These are phyloP conservation scores for Drosophila monieri DNA, from an alignment of 2,888 invertebrate genomes.

Conservation along the genomic window DNA sequence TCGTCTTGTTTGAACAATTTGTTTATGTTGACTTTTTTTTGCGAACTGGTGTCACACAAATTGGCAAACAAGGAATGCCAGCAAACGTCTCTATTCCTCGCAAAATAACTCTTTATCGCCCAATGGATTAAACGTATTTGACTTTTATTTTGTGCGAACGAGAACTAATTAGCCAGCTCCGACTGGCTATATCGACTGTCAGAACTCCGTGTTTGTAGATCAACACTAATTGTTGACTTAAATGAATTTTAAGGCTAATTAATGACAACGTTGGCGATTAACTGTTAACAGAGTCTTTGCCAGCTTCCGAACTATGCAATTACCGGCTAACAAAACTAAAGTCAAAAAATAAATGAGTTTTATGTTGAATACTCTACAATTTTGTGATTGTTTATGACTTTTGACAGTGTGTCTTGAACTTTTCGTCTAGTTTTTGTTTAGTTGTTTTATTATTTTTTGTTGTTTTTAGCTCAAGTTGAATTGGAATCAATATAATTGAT, in stretches of 20 bases:
- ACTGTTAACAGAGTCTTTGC: slow-evolving; percentile 53
- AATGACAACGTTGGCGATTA: slow-evolving; percentile 34
- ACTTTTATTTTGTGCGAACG: slow-evolving; percentile 32
- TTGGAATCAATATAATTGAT: slow-evolving; percentile 32
- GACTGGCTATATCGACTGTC: slow-evolving; percentile 35
- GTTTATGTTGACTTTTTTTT: slow-evolving; percentile 23
- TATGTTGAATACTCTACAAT: slow-evolving; percentile 44
- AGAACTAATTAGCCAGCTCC: slow-evolving; percentile 43
- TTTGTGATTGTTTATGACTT: slow-evolving; percentile 40
- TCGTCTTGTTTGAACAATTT: slow-evolving; percentile 59
- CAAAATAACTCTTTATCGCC: slow-evolving; percentile 2
- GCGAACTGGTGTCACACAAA: slow-evolving; percentile 22
- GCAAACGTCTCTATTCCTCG: slow-evolving; percentile 12
- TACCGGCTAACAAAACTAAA: slow-evolving; percentile 22
- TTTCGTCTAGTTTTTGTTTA: slow-evolving; percentile 34
- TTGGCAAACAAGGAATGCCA: slow-evolving; percentile 28
- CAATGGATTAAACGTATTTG: slow-evolving; percentile 18
- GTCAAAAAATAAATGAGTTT: slow-evolving; percentile 9
- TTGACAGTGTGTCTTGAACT: slow-evolving; percentile 48
- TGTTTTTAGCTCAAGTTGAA: slow-evolving; percentile 21
- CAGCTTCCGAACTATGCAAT: slow-evolving; percentile 69
- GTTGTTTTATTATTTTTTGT: not conserved
- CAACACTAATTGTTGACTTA: slow-evolving; percentile 40
- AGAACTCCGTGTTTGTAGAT: slow-evolving; percentile 30
- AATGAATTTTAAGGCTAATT: slow-evolving; percentile 55